Evolutionary conservation across 2,888 invertebrate species (phyloP).

Genomic region (Prostheceraeus crozeri): DNA sequence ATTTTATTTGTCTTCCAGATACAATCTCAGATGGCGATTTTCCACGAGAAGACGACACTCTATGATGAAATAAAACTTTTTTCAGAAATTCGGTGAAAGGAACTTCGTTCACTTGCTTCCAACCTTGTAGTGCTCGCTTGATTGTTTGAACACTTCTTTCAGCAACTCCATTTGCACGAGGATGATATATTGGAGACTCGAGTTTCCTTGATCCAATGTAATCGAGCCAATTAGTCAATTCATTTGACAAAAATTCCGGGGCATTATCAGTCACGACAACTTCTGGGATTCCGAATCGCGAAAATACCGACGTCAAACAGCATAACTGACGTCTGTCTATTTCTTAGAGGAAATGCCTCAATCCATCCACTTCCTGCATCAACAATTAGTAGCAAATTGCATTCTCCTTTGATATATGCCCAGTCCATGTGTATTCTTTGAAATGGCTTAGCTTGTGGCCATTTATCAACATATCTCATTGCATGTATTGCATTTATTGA

Average conservation of each 20-base stretch:
- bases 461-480: constrained; percentile 15
- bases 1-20: constrained; percentile 14
- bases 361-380: constrained; percentile 34
- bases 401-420: constrained; percentile 27
- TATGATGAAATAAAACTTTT: constrained; percentile 30
- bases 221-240: background rate
- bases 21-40: too few species aligned
- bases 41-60: constrained; percentile 15
- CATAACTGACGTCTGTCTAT: constrained; percentile 12
- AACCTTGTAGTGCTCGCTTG: constrained; percentile 17
- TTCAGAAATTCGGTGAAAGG: constrained; percentile 24
- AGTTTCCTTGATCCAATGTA: constrained; percentile 3
- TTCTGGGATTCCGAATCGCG: constrained; percentile 33
- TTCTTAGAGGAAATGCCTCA: constrained; percentile 28
- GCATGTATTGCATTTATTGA: constrained; percentile 9
- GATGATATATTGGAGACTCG: constrained; percentile 27
- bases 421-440: constrained; percentile 31
- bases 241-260: constrained; percentile 22
- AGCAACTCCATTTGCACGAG: constrained; percentile 11
- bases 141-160: constrained; percentile 29
- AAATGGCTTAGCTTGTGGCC: constrained; percentile 26
- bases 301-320: constrained; percentile 30
- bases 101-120: too few species aligned
- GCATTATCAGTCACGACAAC: constrained; percentile 32
- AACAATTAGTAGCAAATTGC: constrained; percentile 34